Conservation (phyloP, 2,797 vertebrate species). For the Poeciliopsis turneri region DNA sequence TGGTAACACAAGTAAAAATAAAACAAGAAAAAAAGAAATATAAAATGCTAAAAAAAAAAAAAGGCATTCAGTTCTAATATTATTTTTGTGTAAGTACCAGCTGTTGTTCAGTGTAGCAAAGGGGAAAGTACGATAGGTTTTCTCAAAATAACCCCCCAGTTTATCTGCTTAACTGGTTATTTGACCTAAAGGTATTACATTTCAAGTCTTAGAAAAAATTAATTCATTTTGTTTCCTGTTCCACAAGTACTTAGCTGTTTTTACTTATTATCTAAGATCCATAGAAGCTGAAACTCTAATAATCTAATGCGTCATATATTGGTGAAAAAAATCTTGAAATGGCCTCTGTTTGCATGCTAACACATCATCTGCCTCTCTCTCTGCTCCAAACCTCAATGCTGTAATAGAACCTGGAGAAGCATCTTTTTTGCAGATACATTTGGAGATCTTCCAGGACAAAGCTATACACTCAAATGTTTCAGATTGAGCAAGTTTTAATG, state of each 20-base stretch:
- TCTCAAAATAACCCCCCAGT: neutral
- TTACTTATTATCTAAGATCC: neutral
- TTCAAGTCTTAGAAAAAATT: neutral
- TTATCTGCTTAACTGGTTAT: neutral
- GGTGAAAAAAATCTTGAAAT: neutral
- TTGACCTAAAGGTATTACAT: neutral
- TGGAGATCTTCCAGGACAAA: neutral
- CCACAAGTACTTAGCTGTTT: neutral
- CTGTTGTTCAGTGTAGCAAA: neutral
- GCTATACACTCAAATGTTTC: neutral
- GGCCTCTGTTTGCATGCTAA: neutral
- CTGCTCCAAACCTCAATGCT: neutral
- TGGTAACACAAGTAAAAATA: neutral
- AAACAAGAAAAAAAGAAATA: neutral
- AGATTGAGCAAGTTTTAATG: neutral
- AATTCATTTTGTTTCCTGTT: neutral
- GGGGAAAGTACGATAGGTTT: neutral
- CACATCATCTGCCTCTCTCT: neutral
- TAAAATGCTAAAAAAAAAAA: neutral
- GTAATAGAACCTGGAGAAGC: neutral
- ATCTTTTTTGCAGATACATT: neutral
- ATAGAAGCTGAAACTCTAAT: neutral
- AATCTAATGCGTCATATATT: neutral
- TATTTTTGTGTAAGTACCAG: neutral
- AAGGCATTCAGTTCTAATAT: neutral